Base-by-base conservation (phyloP, 35 echinoderm and acorn worm species). In the Apostichopus japonicus region DNA sequence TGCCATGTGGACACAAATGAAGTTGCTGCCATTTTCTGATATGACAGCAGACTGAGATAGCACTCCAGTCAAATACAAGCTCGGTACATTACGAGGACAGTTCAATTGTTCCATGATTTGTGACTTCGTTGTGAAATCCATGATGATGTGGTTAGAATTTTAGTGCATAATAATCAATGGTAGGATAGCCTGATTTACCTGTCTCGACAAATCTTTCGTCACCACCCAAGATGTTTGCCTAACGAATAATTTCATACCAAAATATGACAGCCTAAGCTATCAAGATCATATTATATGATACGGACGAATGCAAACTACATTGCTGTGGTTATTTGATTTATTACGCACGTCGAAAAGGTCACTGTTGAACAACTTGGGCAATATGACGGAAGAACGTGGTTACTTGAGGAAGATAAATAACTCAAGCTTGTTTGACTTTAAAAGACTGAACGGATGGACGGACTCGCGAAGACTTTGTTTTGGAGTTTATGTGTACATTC, bases 141-240 rank as follows among this genome's bases (percentile, higher is more conserved):
- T 6, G 17, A 75, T 23, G 19, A 75, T 75, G 21, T 75, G 71
- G 71, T 75, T 75, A 75, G 16, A 75, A 19, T 75, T 75, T 75
- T 75, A 75, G 71, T 21, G 21, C 6, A n/a, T 75, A 75, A 75
- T 75, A 5, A 75, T 75, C 71, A 19, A 21, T 19, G 13, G 71
- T 75, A 7, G 7, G 71, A 75, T 75, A 75, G 17, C 16, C 21
- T 75, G 71, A 75, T 75, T 75, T 75, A 75, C 71, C 3, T 75
- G 71, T 75, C 71, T 75, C 71, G 16, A 2, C 71, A 5, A 21
- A 75, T 75, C 17, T 24, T 6, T 75, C 71, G 71, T 75, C 71
- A 75, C 71, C 71, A 75, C 71, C 71, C 71, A 75, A 75, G 71
- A 75, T 75, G 71, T 75, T 75, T 75, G 71, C 71, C 71, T 75